Evolutionary conservation across 1,140 invertebrate genomes (phyloP).

Genomic region (Penaeus indicus): DNA sequence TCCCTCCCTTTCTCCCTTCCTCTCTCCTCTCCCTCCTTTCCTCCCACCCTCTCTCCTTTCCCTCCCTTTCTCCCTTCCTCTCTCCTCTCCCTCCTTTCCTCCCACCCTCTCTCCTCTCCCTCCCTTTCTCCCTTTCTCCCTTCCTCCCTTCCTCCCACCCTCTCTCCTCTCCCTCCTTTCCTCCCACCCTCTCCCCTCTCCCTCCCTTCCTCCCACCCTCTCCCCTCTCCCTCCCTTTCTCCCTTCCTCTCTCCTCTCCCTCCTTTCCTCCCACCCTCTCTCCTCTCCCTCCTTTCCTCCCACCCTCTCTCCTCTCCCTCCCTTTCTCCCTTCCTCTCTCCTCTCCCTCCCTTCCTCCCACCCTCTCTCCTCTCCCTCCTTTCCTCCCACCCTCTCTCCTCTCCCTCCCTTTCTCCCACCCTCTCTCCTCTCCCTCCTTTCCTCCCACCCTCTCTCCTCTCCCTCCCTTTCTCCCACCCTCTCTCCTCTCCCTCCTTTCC

Average conservation of each 20-base stretch:
- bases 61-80: not conserved
- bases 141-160: not conserved
- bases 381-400: not conserved
- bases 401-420: too few relatives aligned
- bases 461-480: not conserved
- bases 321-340: not conserved
- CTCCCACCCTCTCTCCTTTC: not conserved
- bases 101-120: not conserved
- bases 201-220: not conserved
- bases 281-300: not conserved
- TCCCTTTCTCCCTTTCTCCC: not conserved
- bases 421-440: not conserved
- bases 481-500: too few relatives aligned
- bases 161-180: not conserved
- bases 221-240: not conserved
- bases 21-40: not conserved
- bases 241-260: not conserved
- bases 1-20: not conserved
- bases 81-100: not conserved
- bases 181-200: constrained; percentile 13
- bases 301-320: not conserved
- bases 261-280: not conserved
- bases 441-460: too few relatives aligned
- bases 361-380: not conserved
- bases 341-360: not conserved